A percentile compares a stretch with the other conserved stretches of the same genome.
Conservation (phyloP, 2,113 vertebrate genomes). For the Mus musculus region DNA sequence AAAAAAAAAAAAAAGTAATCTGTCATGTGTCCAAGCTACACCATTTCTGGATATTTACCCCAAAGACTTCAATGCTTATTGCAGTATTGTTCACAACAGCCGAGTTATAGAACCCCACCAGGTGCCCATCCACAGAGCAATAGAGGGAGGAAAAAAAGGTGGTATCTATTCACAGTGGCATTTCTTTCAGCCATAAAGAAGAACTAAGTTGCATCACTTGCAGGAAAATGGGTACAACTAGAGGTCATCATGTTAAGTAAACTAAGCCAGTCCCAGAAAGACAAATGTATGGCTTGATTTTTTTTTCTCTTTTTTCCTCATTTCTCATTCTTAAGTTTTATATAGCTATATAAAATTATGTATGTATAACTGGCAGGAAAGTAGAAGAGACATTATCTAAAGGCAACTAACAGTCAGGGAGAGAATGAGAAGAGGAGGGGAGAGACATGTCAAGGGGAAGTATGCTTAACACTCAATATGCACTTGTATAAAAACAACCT, state of each 20-base stretch:
- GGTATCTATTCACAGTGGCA: background rate
- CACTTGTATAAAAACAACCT: background rate
- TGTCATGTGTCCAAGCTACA: background rate
- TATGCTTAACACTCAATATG: background rate
- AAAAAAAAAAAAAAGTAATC: too few species aligned
- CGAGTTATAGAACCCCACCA: background rate
- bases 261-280: background rate
- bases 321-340: background rate
- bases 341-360: background rate
- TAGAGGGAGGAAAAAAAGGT: background rate
- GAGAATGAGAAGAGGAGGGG: fast-evolving
- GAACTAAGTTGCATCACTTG: background rate
- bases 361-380: background rate
- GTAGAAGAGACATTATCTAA: background rate
- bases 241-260: background rate
- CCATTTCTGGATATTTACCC: background rate
- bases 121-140: background rate
- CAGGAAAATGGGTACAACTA: background rate
- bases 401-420: background rate
- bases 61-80: background rate
- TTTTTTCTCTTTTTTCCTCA: background rate
- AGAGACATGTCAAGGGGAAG: fast-evolving
- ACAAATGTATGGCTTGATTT: background rate
- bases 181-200: background rate
- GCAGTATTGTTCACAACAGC: background rate